Conservation (phyloP, 1,140 invertebrate species). For the Hycleus cichorii region DNA sequence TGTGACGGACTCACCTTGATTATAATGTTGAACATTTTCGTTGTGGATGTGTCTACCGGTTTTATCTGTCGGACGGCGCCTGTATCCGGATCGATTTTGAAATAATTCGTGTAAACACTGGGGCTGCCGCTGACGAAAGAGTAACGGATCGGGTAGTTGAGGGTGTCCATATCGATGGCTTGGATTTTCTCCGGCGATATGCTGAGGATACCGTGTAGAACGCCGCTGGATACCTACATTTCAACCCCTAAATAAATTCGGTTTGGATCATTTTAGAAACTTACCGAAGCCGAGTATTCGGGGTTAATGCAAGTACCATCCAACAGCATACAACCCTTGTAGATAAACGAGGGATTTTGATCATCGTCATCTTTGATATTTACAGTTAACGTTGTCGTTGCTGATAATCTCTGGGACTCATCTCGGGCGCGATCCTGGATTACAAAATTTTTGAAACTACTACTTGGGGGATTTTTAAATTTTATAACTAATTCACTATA, state of each 20-base stretch:
- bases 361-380: conserved; percentile 84
- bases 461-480: too few species aligned
- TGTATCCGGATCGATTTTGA: conserved; percentile 72
- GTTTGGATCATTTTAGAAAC: conserved; percentile 17
- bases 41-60: conserved; percentile 68
- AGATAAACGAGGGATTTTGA: conserved; percentile 80
- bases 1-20: conserved; percentile 51
- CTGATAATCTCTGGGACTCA: conserved; percentile 62
- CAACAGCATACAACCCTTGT: conserved; percentile 68
- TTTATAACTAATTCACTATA: too few species aligned
- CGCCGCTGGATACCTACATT: conserved; percentile 65
- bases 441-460: too few species aligned
- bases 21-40: conserved; percentile 55
- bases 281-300: conserved; percentile 65
- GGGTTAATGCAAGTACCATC: conserved; percentile 77
- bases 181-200: conserved; percentile 83
- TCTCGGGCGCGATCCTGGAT: conserved; percentile 73
- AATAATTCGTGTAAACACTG: conserved; percentile 67
- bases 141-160: conserved; percentile 72
- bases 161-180: conserved; percentile 80
- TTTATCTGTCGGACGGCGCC: conserved; percentile 73
- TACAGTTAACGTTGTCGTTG: conserved; percentile 77
- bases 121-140: conserved; percentile 74
- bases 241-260: too few species aligned
- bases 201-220: conserved; percentile 70